phyloP scores from a whole-genome alignment of 2,113 vertebrate species.

The Pangasianodon hypophthalmus region DNA sequence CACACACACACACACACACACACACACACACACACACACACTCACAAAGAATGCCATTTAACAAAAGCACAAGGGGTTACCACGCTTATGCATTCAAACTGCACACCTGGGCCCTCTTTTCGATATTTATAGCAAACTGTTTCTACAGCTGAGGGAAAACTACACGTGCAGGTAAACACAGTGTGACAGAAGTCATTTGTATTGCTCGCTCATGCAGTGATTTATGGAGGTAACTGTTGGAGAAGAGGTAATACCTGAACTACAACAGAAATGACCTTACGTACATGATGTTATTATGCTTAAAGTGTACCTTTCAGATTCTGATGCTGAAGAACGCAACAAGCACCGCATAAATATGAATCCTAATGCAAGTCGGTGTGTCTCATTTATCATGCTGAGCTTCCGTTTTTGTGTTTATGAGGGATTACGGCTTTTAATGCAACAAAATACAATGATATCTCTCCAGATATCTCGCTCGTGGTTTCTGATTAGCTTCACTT shows the following conservation, averaged over 20 bases:
- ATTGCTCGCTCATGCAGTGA: conserved; percentile 30
- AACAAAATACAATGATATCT: background rate
- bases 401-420: background rate
- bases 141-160: background rate
- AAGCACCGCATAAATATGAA: background rate
- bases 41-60: conserved; percentile 30
- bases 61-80: conserved; percentile 37
- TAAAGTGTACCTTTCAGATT: background rate
- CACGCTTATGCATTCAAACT: conserved; percentile 30
- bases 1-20: background rate
- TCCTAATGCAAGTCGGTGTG: background rate
- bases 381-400: conserved; percentile 33
- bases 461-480: background rate
- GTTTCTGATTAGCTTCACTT: background rate
- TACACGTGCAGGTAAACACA: conserved; percentile 13
- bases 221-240: conserved; percentile 5
- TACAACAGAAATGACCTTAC: conserved; percentile 1
- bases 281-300: conserved; percentile 3
- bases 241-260: conserved; percentile 11
- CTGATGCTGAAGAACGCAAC: background rate
- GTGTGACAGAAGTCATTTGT: conserved; percentile 29
- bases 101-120: conserved; percentile 29
- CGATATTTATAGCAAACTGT: conserved; percentile 26
- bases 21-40: background rate
- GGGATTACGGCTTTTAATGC: background rate